Conservation (phyloP, 2,797 vertebrate species). For the Coracias cyanogaster region DNA sequence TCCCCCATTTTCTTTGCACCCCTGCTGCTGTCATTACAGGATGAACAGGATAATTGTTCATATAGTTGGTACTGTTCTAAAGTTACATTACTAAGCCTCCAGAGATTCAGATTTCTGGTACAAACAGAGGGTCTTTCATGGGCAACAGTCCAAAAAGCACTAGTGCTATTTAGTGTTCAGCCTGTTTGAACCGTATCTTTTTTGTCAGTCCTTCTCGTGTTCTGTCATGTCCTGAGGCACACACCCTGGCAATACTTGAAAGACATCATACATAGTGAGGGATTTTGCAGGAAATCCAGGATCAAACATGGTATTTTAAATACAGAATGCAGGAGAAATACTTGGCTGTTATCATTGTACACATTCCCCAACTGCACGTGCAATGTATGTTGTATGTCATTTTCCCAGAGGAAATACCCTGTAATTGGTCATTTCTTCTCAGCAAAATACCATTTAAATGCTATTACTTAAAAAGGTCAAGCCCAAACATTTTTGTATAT, state of each 20-base stretch:
- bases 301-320: conserved; percentile 42
- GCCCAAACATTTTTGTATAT: background rate
- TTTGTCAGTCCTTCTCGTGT: background rate
- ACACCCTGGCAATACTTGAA: conserved; percentile 54
- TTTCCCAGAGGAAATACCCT: conserved; percentile 21
- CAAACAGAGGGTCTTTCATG: background rate
- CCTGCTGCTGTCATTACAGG: background rate
- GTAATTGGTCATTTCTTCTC: conserved; percentile 12
- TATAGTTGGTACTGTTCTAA: background rate
- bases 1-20: background rate
- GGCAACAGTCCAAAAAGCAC: background rate
- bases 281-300: conserved; percentile 41
- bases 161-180: background rate
- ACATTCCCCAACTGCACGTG: background rate
- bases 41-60: background rate
- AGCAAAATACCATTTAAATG: background rate
- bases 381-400: background rate
- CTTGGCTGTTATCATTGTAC: background rate
- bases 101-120: background rate
- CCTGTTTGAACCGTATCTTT: background rate
- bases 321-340: conserved; percentile 1
- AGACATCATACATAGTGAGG: background rate
- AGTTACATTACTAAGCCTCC: background rate
- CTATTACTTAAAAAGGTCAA: conserved; percentile 22
- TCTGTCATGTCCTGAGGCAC: background rate